A percentile compares a stretch with the other conserved stretches of the same genome.
These are phyloP conservation scores for Neoscelio sp. DNA, from an alignment of 2,888 invertebrate genomes.

Conservation along the genomic window DNA sequence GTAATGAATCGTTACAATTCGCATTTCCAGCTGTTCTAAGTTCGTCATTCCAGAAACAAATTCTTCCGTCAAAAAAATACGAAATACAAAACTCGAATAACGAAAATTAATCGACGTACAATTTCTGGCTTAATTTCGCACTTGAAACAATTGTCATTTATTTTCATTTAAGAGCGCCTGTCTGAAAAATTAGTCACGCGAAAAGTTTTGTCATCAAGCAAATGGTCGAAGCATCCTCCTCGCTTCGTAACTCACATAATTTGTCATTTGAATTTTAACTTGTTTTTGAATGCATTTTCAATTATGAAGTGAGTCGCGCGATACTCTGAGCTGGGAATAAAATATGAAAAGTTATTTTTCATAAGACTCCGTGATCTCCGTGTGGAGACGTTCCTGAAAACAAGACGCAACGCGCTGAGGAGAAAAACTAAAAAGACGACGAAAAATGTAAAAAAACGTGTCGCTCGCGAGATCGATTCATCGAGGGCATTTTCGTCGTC, in stretches of 20 bases:
- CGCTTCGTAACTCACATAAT: not conserved
- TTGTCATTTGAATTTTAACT: conserved; percentile 13
- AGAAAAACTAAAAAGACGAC: not conserved
- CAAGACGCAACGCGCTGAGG: no score
- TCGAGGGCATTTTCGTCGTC: conserved; percentile 39
- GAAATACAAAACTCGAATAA: conserved; percentile 17
- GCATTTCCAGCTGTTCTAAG: conserved; percentile 32
- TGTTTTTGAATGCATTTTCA: conserved; percentile 21
- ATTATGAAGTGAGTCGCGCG: conserved; percentile 2
- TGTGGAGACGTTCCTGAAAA: no score
- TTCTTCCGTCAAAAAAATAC: not conserved
- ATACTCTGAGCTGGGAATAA: not conserved
- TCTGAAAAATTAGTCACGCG: conserved; percentile 15
- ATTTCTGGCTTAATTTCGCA: conserved; percentile 26
- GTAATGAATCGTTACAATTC: conserved; percentile 24
- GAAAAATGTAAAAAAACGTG: conserved; percentile 24
- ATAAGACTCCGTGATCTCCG: conserved; percentile 6
- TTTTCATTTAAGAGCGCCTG: conserved; percentile 25
- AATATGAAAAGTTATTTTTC: conserved; percentile 26
- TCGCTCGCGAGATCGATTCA: conserved; percentile 41
- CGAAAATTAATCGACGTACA: conserved; percentile 37
- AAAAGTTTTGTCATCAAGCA: conserved; percentile 21
- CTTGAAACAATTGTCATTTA: conserved; percentile 25
- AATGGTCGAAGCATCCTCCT: not conserved
- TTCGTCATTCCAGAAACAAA: no score